Percentiles rank a stretch among this genome's conserved stretches.
Evolutionary conservation across 1,140 invertebrate genomes (phyloP).

Genomic region (Varroa destructor): DNA sequence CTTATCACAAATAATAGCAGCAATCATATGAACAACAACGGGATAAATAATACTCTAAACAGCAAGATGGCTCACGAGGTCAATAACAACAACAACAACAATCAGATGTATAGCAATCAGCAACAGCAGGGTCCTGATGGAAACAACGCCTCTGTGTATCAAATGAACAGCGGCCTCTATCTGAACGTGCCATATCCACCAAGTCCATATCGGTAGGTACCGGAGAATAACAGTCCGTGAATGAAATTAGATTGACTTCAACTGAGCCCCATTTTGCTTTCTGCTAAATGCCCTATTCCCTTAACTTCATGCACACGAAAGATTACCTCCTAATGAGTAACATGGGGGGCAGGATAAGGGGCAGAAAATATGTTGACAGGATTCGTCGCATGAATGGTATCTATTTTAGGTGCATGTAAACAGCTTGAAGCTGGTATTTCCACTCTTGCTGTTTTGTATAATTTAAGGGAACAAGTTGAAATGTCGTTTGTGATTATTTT

Average conservation of each 20-base stretch:
- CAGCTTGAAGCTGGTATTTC: too few species aligned
- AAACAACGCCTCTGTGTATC: slow-evolving; percentile 15
- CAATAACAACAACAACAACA: slow-evolving; percentile 38
- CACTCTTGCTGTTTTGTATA: too few species aligned
- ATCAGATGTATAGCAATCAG: background rate
- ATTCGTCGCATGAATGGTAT: too few species aligned
- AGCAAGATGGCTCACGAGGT: slow-evolving; percentile 38
- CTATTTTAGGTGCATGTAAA: too few species aligned
- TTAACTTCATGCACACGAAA: background rate
- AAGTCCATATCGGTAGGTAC: slow-evolving; percentile 29
- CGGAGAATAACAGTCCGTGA: background rate
- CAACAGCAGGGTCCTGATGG: too few species aligned
- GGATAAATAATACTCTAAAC: slow-evolving; percentile 21
- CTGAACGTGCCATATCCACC: slow-evolving; percentile 35
- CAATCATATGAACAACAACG: slow-evolving; percentile 33
- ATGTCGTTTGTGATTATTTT: too few species aligned
- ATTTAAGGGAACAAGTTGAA: too few species aligned
- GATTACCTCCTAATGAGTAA: background rate
- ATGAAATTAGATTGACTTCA: too few species aligned
- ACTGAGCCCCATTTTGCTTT: too few species aligned
- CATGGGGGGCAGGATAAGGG: too few species aligned
- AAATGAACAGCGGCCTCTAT: slow-evolving; percentile 32
- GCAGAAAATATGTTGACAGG: too few species aligned
- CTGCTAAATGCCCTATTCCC: background rate
- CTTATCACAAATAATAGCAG: too few species aligned